These are phyloP conservation scores for Natrix natrix DNA, from an alignment of 2,797 vertebrate genomes.

Conservation along the genomic window DNA sequence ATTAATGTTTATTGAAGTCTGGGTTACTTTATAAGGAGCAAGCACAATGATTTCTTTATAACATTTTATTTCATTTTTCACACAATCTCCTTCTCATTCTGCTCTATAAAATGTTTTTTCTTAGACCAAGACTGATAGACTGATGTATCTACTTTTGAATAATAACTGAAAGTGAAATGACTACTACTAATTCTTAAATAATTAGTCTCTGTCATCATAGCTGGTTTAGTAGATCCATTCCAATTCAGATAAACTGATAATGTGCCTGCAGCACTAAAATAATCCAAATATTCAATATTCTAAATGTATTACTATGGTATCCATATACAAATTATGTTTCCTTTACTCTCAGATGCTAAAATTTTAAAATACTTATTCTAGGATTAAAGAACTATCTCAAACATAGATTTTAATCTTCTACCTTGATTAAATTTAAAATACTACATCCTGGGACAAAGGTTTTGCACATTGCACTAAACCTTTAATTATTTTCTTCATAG, in stretches of 20 bases:
- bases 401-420: neutral
- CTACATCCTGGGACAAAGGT: neutral
- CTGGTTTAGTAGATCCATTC: neutral
- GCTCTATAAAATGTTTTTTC: neutral
- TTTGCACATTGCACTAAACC: neutral
- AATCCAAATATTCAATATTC: neutral
- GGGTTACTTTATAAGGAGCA: constrained; percentile 22
- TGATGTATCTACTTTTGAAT: neutral
- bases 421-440: neutral
- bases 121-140: neutral
- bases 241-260: neutral
- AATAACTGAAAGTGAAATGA: neutral
- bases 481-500: neutral
- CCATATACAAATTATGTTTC: neutral
- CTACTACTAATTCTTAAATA: neutral
- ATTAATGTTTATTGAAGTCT: constrained; percentile 2
- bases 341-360: neutral
- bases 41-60: neutral
- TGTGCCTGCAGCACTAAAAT: neutral
- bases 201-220: neutral
- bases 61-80: neutral
- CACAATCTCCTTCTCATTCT: neutral
- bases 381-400: neutral
- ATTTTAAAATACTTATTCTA: neutral
- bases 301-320: neutral